Conservation (phyloP, 2,797 vertebrate species). For the Lagorchestes hirsutus region DNA sequence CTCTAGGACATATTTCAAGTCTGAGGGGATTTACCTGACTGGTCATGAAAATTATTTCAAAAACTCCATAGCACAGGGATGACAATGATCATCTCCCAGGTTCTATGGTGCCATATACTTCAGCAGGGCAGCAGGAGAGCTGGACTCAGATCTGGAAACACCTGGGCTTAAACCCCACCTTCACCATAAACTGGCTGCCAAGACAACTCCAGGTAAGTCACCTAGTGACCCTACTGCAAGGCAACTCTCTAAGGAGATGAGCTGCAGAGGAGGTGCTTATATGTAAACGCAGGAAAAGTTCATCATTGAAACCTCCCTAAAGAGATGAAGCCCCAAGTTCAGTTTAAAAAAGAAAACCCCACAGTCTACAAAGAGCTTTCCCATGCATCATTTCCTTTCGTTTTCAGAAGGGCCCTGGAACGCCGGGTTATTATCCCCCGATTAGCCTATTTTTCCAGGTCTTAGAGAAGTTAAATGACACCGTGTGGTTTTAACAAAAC, state of each 20-base stretch:
- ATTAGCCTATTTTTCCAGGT: neutral
- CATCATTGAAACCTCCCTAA: neutral
- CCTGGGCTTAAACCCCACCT: neutral
- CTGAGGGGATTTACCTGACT: conserved; percentile 65
- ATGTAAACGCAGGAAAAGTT: neutral
- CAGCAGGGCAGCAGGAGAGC: neutral
- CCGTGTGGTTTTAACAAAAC: neutral
- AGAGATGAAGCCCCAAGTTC: neutral
- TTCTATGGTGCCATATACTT: neutral
- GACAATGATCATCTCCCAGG: conserved; percentile 51
- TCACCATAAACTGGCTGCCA: neutral
- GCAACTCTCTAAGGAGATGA: neutral
- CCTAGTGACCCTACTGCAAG: neutral
- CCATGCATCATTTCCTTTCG: neutral
- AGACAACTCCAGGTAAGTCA: neutral
- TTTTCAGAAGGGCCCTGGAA: neutral
- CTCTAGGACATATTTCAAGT: conserved; percentile 81
- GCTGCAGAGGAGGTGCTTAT: neutral
- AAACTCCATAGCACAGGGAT: conserved; percentile 70
- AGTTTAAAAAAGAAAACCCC: neutral
- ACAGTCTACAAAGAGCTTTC: neutral
- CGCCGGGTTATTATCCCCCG: neutral
- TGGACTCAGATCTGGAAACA: neutral
- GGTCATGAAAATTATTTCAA: conserved; percentile 75
- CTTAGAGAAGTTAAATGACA: neutral